Evolutionary conservation across 2,797 vertebrate species (phyloP), one percentile per base, ranked within the genome.

Genomic region (Poeciliopsis turneri): DNA sequence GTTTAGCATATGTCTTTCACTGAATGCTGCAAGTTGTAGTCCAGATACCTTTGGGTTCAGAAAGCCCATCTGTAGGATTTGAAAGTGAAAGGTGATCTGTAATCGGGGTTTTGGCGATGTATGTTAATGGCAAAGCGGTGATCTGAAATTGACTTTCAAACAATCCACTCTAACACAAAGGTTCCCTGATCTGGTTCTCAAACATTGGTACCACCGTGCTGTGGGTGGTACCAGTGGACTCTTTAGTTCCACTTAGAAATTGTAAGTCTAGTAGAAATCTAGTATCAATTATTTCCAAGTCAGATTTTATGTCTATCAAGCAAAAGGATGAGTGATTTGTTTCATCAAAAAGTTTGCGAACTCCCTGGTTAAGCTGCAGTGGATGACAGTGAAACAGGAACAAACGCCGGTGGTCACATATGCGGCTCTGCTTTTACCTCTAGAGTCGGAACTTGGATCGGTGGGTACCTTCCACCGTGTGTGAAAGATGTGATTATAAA

Each of bases 381-480:
- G 66, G 39, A 68, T 5, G 23, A 41, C 66, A 41, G 66, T 23
- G 61, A 66, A 57, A 57, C 66, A 69, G 66, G 66, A 69, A 69
- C 39, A 69, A 69, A n/a, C 66, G n/a, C 39, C 15, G 23, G 2
- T 43, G 66, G 66, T 25, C 41, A n/a, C 23, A 25, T n/a, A 25
- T 43, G 66, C 5, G 23, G 66, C 11, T 43, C 23, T 43, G 25
- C 23, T 1, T 43, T 69, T 25, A 69, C 39, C 66, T 69, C 39
- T 15, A 8, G 15, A 69, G 39, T 43, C 12, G 1, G 66, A 43
- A n/a, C 66, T 69, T 69, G 23, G 25, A 69, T 30, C 11, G 12
- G n/a, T 28, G 53, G 25, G 53, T 57, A 28, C 10, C 53, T n/a
- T 57, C 25, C 12, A 28, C 53, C n/a, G 5, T n/a, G 4, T 57